phyloP scores from a whole-genome alignment of 1,140 invertebrate species.

The Bombus impatiens region DNA sequence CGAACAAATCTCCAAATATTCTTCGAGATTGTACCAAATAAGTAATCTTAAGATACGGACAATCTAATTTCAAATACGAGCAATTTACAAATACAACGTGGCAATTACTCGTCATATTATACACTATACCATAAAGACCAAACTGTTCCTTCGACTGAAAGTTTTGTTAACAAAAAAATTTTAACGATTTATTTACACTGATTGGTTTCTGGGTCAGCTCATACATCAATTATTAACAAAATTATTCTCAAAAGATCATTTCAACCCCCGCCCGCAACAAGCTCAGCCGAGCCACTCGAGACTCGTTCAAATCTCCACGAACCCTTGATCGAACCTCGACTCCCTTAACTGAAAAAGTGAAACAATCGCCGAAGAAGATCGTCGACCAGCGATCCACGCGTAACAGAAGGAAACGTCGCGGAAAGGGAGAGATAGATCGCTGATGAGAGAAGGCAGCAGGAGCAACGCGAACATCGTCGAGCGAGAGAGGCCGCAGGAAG shows the following conservation, averaged over 20 bases:
- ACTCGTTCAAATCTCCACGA: too few relatives aligned
- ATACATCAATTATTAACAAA: too few relatives aligned
- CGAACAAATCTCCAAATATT: not conserved
- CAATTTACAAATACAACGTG: not conserved
- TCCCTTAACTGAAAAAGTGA: not conserved
- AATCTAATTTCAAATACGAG: too few relatives aligned
- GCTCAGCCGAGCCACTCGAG: too few relatives aligned
- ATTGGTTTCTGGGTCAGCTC: not conserved
- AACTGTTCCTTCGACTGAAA: not conserved
- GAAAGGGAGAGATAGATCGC: conserved; percentile 44
- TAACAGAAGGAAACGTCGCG: not conserved
- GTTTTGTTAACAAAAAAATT: not conserved
- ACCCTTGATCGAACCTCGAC: not conserved
- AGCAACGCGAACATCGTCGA: not conserved
- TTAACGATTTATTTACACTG: not conserved
- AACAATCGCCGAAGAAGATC: not conserved
- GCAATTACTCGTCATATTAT: not conserved
- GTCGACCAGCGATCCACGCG: not conserved
- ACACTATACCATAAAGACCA: too few relatives aligned
- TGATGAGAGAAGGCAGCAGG: conserved; percentile 31
- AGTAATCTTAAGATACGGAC: not conserved
- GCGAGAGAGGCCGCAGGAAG: not conserved
- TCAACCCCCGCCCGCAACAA: too few relatives aligned
- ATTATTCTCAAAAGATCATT: too few relatives aligned
- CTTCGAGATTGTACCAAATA: not conserved